Base-by-base conservation (phyloP, 2,888 invertebrate species). In the Caenorhabditis parvicauda region DNA sequence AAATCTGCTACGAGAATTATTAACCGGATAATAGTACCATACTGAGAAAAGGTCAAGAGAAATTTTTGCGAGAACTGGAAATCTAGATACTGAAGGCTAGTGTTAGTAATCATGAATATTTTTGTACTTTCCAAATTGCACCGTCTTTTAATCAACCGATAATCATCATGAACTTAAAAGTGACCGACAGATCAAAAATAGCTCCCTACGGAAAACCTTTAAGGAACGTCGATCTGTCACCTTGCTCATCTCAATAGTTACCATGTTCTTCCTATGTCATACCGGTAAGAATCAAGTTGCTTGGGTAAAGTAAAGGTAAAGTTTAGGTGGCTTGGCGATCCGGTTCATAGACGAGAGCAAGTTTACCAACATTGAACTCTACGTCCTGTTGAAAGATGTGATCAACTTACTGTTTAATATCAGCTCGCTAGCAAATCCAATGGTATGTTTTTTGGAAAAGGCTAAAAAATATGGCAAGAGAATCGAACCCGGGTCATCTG, bases 401-500 rank as follows among this genome's bases (percentile, higher is more conserved):
- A 72, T 75, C 58, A 81, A 80, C 52, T 48, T 79, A 28, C 64
- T 80, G 17, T 80, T 80, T 68, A 80, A 80, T 56, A 55, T 80
- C 32, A 81, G 80, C 52, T 74, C 76, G 1, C 70, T 76, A 42
- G 67, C 72, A 32, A 80, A 80, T 64, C 80, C 80, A 28, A 64
- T 81, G 76, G 74, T 78, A 47, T 35, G 45, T 41, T 45, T 29
- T 29, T 0, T 22, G 4, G n/a, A 43, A 29, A 6, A 2, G n/a
- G 6, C 25, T 44, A 5, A 6, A 25, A 7, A n/a, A 43, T 29
- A 24, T 21, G 14, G 2, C 29, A 19, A 32, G 17, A 14, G 2
- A 12, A 3, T 3, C 5, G 45, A 9, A 32, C 12, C 17, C 12
- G 4, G 12, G 19, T 4, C 5, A 21, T 38, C n/a, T 24, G 9